phyloP scores from a whole-genome alignment of 2,888 invertebrate species.

The Ophion ellenae region DNA sequence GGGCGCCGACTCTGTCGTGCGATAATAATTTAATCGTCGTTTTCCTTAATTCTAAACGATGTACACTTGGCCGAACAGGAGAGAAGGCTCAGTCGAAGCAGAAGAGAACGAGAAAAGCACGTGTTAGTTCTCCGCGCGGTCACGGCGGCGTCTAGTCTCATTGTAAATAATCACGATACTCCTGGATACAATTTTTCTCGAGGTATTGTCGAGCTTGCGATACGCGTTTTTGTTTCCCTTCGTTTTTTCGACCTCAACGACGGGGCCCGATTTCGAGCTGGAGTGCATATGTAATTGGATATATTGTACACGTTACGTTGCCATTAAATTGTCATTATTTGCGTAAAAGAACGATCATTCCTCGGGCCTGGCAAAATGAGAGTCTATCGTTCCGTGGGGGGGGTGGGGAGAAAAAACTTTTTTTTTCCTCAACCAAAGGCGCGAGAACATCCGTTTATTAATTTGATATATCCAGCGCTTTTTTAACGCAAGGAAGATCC shows the following conservation, averaged over 20 bases:
- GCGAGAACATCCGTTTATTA: conserved; percentile 2
- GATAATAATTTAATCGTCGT: conserved; percentile 33
- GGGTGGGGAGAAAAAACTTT: too few relatives aligned
- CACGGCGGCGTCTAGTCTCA: conserved; percentile 73
- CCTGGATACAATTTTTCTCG: conserved; percentile 50
- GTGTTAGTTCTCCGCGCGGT: conserved; percentile 44
- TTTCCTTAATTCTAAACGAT: conserved; percentile 23
- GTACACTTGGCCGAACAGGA: neutral
- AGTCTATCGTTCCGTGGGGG: too few relatives aligned
- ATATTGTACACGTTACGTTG: conserved; percentile 77
- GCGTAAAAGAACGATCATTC: conserved; percentile 67
- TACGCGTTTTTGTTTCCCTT: conserved; percentile 24
- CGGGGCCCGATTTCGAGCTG: conserved; percentile 34
- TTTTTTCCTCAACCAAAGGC: neutral
- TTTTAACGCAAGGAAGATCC: conserved; percentile 31
- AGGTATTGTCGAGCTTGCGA: conserved; percentile 21
- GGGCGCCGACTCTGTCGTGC: conserved; percentile 36
- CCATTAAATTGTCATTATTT: conserved; percentile 80
- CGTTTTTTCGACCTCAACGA: conserved; percentile 47
- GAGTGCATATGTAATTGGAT: conserved; percentile 60
- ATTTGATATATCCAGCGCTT: conserved; percentile 11
- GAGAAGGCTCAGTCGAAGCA: neutral
- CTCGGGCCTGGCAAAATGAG: neutral
- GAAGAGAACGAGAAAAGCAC: conserved; percentile 2
- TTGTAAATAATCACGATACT: conserved; percentile 73